These are phyloP conservation scores for Esox niger DNA, from an alignment of 2,113 vertebrate species.

Conservation along the genomic window DNA sequence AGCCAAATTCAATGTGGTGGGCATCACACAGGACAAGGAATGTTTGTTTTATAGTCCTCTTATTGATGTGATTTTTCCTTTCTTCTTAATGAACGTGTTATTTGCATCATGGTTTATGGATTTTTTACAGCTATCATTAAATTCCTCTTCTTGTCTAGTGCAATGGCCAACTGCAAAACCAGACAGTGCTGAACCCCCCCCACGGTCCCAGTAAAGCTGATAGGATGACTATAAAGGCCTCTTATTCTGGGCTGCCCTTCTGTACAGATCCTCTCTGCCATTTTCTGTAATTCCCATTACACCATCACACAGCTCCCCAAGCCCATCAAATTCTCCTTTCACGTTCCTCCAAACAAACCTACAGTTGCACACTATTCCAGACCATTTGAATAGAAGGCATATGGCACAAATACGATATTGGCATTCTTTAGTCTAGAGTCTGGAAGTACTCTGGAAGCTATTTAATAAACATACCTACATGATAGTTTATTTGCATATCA, in stretches of 20 bases:
- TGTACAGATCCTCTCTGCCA: constrained; percentile 33
- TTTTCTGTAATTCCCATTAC: constrained; percentile 70
- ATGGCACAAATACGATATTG: constrained; percentile 49
- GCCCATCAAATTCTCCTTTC: constrained; percentile 35
- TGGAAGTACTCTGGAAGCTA: constrained; percentile 51
- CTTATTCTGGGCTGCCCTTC: constrained; percentile 18
- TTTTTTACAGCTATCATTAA: constrained; percentile 45
- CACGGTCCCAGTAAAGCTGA: constrained; percentile 54
- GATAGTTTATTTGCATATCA: constrained; percentile 46
- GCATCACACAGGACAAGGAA: constrained; percentile 10
- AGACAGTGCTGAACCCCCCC: constrained; percentile 41
- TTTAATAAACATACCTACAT: constrained; percentile 48
- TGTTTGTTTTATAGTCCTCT: constrained; percentile 30
- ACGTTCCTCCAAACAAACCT: constrained; percentile 22
- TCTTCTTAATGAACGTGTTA: constrained; percentile 56
- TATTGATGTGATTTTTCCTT: constrained; percentile 35
- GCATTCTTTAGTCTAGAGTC: constrained; percentile 71
- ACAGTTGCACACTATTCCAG: constrained; percentile 46
- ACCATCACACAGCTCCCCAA: constrained; percentile 46
- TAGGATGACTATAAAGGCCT: constrained; percentile 36
- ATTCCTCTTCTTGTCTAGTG: constrained; percentile 27
- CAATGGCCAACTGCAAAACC: constrained; percentile 53
- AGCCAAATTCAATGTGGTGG: constrained; percentile 4
- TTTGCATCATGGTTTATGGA: constrained; percentile 54
- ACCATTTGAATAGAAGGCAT: constrained; percentile 50